Percentiles rank a stretch among this genome's conserved stretches.
Conservation (phyloP, 2,113 vertebrate genomes). For the Crotalus helleri region DNA sequence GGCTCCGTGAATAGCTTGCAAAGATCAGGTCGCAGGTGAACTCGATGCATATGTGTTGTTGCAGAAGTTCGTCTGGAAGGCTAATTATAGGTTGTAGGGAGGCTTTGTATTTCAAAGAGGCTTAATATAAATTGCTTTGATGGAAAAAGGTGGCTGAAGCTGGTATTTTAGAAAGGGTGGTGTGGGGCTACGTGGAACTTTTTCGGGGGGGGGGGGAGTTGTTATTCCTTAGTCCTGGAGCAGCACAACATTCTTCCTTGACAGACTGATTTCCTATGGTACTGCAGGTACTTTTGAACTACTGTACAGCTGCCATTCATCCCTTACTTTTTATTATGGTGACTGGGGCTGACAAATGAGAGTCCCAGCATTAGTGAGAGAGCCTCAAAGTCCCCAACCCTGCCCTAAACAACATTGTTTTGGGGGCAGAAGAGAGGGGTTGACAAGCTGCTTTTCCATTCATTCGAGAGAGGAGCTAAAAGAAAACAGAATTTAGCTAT, state of each 20-base stretch:
- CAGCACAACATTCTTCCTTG: neutral
- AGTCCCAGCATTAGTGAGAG: neutral
- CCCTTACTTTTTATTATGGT: neutral
- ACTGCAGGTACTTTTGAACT: neutral
- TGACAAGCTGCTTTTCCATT: neutral
- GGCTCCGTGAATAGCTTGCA: neutral
- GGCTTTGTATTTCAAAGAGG: neutral
- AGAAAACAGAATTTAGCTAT: neutral
- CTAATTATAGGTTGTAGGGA: neutral
- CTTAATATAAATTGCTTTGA: conserved; percentile 11
- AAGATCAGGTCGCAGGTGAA: neutral
- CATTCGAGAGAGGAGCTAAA: neutral
- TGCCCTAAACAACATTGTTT: neutral
- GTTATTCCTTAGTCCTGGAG: neutral
- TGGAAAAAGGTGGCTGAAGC: neutral
- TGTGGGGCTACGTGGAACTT: neutral
- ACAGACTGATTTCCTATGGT: neutral
- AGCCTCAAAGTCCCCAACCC: neutral
- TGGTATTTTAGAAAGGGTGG: neutral
- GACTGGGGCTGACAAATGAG: neutral
- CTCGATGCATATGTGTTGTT: neutral
- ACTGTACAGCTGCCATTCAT: neutral
- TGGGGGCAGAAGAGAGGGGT: neutral
- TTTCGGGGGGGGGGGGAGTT: neutral
- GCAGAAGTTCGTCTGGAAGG: conserved; percentile 9